phyloP scores from a whole-genome alignment of 2,888 invertebrate genomes.

The Cacoxenus indagator region DNA sequence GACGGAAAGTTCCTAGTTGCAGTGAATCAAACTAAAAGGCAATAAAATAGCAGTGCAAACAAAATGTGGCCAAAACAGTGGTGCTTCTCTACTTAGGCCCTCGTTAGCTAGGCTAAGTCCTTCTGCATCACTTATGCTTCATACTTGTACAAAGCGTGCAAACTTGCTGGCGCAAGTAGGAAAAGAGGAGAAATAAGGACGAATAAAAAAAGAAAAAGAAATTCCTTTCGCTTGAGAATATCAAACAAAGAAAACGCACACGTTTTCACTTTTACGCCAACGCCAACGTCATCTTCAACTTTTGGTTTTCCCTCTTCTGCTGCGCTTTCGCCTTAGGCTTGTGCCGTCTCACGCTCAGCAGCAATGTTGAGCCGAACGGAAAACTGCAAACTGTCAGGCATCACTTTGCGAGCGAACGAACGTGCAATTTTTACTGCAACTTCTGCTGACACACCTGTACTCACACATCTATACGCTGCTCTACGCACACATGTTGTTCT shows the following conservation, averaged over 20 bases:
- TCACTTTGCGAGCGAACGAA: background rate
- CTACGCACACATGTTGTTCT: background rate
- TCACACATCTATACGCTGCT: conserved; percentile 12
- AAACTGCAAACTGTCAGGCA: background rate
- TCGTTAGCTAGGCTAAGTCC: too few relatives aligned
- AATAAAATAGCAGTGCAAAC: too few relatives aligned
- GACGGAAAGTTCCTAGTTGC: too few relatives aligned
- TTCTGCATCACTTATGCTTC: background rate
- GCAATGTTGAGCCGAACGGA: background rate
- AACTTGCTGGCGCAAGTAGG: too few relatives aligned
- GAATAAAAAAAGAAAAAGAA: background rate
- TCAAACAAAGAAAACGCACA: conserved; percentile 1
- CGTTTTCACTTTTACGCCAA: background rate
- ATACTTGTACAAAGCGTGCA: background rate
- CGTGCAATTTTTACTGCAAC: background rate
- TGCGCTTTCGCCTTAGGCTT: background rate
- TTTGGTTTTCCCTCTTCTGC: background rate
- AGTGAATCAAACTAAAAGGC: too few relatives aligned
- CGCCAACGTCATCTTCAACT: background rate
- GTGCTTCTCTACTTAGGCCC: too few relatives aligned
- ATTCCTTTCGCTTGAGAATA: background rate
- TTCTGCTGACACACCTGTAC: conserved; percentile 17
- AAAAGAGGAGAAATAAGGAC: too few relatives aligned
- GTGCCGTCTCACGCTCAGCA: background rate
- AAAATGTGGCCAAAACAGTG: too few relatives aligned